Percentiles rank a stretch among this genome's conserved stretches.
Conservation (phyloP, 2,888 invertebrate species). For the Hylaea fasciaria region DNA sequence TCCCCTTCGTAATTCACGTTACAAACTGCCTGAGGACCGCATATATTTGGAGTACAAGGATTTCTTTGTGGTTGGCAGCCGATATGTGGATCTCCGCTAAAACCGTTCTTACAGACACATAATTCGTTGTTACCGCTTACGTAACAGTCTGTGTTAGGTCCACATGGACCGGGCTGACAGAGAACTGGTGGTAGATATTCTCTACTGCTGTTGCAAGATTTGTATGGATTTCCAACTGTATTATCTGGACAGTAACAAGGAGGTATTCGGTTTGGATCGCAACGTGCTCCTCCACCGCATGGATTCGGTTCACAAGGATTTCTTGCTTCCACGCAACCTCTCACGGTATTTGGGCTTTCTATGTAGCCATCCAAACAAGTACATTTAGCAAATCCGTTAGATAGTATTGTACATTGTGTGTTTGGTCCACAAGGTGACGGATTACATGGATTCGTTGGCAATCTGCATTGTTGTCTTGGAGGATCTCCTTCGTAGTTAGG, state of each 20-base stretch:
- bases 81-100: constrained; percentile 91
- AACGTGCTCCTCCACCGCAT: constrained; percentile 91
- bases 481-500: constrained; percentile 95
- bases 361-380: constrained; percentile 93
- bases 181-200: constrained; percentile 84
- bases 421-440: constrained; percentile 95
- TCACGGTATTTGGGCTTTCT: constrained; percentile 94
- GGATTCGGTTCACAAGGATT: constrained; percentile 94
- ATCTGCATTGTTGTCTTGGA: constrained; percentile 88
- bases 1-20: constrained; percentile 87
- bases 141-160: constrained; percentile 93
- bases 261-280: constrained; percentile 91
- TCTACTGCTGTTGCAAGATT: constrained; percentile 86
- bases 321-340: constrained; percentile 91
- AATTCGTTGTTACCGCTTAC: constrained; percentile 92
- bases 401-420: constrained; percentile 91
- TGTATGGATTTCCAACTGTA: constrained; percentile 93
- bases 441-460: constrained; percentile 92
- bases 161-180: constrained; percentile 93
- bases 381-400: constrained; percentile 94
- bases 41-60: constrained; percentile 92
- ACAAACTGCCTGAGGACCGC: constrained; percentile 91
- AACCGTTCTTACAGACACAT: constrained; percentile 92
- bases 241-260: constrained; percentile 94
- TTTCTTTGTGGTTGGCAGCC: constrained; percentile 89